A percentile compares a stretch with the other conserved stretches of the same genome.
These are phyloP conservation scores for Isoperla grammatica DNA, from an alignment of 2,888 invertebrate species.

Conservation along the genomic window DNA sequence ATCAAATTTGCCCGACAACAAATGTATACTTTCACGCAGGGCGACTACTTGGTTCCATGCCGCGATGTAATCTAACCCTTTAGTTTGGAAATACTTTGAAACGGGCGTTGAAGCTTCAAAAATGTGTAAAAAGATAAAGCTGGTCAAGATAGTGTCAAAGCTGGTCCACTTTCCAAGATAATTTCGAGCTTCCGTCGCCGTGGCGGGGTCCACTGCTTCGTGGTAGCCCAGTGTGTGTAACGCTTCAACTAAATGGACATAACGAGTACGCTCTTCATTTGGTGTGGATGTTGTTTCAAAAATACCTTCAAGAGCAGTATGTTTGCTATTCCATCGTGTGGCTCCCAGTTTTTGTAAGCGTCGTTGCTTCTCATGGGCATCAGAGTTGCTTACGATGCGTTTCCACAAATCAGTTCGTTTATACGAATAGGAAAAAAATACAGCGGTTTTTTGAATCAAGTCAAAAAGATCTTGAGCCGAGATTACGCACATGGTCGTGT, in stretches of 20 bases:
- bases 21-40: background rate
- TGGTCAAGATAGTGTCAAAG: constrained; percentile 2
- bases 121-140: constrained; percentile 5
- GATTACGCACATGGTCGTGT: background rate
- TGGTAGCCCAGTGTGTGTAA: constrained; percentile 1
- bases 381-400: background rate
- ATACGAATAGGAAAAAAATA: constrained; percentile 13
- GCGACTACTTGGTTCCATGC: constrained; percentile 6
- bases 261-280: background rate
- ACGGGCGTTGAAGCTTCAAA: constrained; percentile 9
- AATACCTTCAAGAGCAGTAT: background rate
- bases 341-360: constrained; percentile 1
- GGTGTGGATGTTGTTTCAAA: background rate
- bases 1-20: background rate
- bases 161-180: constrained; percentile 8
- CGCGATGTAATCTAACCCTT: background rate
- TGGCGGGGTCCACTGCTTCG: background rate
- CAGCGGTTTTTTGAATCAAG: constrained; percentile 4
- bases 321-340: background rate
- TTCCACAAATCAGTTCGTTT: constrained; percentile 5
- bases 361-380: background rate
- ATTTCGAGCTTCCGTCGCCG: background rate
- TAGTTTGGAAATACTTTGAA: background rate
- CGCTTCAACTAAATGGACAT: background rate
- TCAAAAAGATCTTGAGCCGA: constrained; percentile 7